Evolutionary conservation across 1,140 invertebrate genomes (phyloP).

Genomic region (Caenorhabditis briggsae): DNA sequence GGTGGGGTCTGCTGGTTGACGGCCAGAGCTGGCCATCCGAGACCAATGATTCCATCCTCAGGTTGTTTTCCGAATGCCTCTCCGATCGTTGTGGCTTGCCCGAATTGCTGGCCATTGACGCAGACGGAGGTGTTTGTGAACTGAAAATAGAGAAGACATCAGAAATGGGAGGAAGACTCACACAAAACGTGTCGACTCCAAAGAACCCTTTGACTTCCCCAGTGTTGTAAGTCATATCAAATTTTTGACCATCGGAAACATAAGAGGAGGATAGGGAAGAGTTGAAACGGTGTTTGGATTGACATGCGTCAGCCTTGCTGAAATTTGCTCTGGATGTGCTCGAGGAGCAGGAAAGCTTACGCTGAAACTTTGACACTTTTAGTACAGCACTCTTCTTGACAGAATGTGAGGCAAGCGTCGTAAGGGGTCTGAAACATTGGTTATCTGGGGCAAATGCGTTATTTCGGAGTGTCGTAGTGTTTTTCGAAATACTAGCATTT

Average conservation of each 20-base stretch:
- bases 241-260: slow-evolving; percentile 16
- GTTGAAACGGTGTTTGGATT: slow-evolving; percentile 57
- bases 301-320: slow-evolving; percentile 43
- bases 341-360: background rate
- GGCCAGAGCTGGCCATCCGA: slow-evolving; percentile 67
- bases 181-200: slow-evolving; percentile 60
- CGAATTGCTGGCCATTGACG: slow-evolving; percentile 59
- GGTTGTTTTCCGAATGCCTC: slow-evolving; percentile 68
- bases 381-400: slow-evolving; percentile 46
- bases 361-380: background rate
- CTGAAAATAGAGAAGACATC: slow-evolving; percentile 9
- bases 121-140: slow-evolving; percentile 56
- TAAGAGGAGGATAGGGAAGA: slow-evolving; percentile 31
- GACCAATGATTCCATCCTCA: slow-evolving; percentile 66
- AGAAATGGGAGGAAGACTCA: background rate
- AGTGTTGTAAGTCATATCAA: slow-evolving; percentile 57
- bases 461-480: too few species aligned
- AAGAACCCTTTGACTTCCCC: slow-evolving; percentile 55
- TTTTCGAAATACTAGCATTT: too few species aligned
- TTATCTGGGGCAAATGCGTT: too few species aligned
- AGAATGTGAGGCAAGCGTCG: slow-evolving; percentile 59
- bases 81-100: slow-evolving; percentile 69
- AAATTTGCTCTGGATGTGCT: background rate
- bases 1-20: slow-evolving; percentile 66
- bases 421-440: slow-evolving; percentile 39